Conservation (phyloP, 2,888 invertebrate species). For the Epirrita christyi region DNA sequence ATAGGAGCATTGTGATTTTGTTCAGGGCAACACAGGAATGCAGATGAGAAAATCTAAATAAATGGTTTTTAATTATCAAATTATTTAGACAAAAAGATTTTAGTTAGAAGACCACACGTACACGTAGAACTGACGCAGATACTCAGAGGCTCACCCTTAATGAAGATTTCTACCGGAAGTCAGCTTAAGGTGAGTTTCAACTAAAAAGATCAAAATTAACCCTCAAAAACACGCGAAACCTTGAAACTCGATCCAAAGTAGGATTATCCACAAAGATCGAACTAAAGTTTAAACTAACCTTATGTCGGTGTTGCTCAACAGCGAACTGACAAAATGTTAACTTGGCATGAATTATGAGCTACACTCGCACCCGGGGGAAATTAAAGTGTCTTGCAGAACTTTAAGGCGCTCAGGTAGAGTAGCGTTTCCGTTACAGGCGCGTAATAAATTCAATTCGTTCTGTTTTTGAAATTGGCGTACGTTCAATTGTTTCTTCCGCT, state of each 20-base stretch:
- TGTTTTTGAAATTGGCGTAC: constrained; percentile 57
- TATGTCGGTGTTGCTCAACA: constrained; percentile 67
- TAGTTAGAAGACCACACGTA: too few species aligned
- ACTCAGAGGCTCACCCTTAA: too few species aligned
- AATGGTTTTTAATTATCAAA: too few species aligned
- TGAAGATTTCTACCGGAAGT: too few species aligned
- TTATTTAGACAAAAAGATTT: too few species aligned
- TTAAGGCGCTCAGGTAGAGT: constrained; percentile 76
- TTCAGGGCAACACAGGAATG: constrained; percentile 19
- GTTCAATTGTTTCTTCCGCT: constrained; percentile 48
- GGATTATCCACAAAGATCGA: constrained; percentile 37
- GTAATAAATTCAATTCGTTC: constrained; percentile 68
- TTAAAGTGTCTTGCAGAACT: constrained; percentile 83
- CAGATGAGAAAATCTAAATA: background rate
- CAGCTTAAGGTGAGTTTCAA: background rate
- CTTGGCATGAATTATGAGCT: constrained; percentile 82
- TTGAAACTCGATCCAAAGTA: constrained; percentile 20
- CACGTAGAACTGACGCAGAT: too few species aligned
- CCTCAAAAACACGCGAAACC: constrained; percentile 31
- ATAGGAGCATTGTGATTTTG: constrained; percentile 35
- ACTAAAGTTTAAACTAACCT: constrained; percentile 57
- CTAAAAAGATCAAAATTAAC: constrained; percentile 4
- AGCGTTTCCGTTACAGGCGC: constrained; percentile 52
- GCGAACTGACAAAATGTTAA: constrained; percentile 83
- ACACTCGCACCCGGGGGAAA: constrained; percentile 75